Evolutionary conservation across 2,113 vertebrate genomes (phyloP), one percentile per base, ranked within the genome.

Genomic region (Narcine bancroftii): DNA sequence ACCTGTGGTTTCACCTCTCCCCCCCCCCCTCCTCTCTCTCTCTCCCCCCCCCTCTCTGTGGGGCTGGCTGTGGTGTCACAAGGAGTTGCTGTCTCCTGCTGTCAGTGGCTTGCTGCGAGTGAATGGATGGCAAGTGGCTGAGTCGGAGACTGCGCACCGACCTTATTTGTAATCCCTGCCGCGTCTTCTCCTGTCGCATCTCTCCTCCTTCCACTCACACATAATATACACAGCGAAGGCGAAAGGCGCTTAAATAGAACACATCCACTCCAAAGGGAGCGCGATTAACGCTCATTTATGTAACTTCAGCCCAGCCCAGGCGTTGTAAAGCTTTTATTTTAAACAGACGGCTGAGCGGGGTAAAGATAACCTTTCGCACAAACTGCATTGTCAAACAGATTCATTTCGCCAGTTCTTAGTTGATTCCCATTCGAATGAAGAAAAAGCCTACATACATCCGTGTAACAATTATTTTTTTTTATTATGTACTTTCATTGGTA

Each of bases 151-250:
- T 91, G 89, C 89, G 89, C 89, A 91, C 63, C 89, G 21, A 91
- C 39, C 63, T 65, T 91, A 91, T 91, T 91, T 91, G 89, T 71
- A 91, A 91, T 91, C 89, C 89, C 36, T 47, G 63, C 89, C 89
- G 63, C 89, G 89, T 69, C 63, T 91, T 66, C 63, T 66, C 39
- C 42, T 91, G 89, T 91, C 89, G 89, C 89, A 91, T 91, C 87
- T 85, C 83, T 66, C 87, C 47, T 36, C 24, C 63, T 89, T 21
- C 36, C 56, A 69, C 87, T 45, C 65, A 45, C 36, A 91, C 50
- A 87, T n/a, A n/a, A 91, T 2, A 45, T 42, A 91, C 89, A 47
- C 39, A 91, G 81, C 79, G 60, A 60, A 85, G 53, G 81, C 63
- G n/a, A 69, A 66, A 42, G 89, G 24, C 89, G 42, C 89, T 45